These are phyloP conservation scores for Drosophila mimetica DNA, from an alignment of 2,888 invertebrate species.

Conservation along the genomic window DNA sequence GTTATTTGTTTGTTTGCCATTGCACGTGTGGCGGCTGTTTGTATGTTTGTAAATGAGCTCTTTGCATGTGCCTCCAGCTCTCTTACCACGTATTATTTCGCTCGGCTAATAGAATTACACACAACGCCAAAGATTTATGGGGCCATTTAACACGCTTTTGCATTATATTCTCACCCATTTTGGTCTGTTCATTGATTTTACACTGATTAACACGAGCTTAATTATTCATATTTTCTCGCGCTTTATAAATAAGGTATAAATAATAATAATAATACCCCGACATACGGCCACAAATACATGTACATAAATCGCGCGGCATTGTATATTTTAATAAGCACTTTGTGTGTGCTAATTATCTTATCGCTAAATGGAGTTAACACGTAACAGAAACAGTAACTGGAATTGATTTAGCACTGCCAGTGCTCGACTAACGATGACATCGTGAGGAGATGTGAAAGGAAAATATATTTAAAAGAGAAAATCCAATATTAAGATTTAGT, in stretches of 20 bases:
- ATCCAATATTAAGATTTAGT: too few species aligned
- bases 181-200: slow-evolving; percentile 66
- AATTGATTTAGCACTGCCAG: slow-evolving; percentile 23
- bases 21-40: slow-evolving; percentile 38
- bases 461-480: too few species aligned
- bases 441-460: slow-evolving; percentile 10
- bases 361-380: slow-evolving; percentile 65
- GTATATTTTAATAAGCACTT: slow-evolving; percentile 66
- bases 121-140: slow-evolving; percentile 71
- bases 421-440: slow-evolving; percentile 13
- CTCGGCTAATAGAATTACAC: slow-evolving; percentile 70
- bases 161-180: slow-evolving; percentile 58
- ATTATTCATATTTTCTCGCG: slow-evolving; percentile 54
- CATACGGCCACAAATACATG: slow-evolving; percentile 26
- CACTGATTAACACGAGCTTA: slow-evolving; percentile 72
- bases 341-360: slow-evolving; percentile 74
- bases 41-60: slow-evolving; percentile 64
- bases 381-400: slow-evolving; percentile 43
- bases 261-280: slow-evolving; percentile 18
- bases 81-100: slow-evolving; percentile 16
- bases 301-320: slow-evolving; percentile 17
- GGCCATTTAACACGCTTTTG: slow-evolving; percentile 57
- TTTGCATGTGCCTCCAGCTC: slow-evolving; percentile 62
- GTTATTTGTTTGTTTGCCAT: slow-evolving; percentile 63
- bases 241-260: slow-evolving; percentile 45